Percentiles rank a stretch among this genome's conserved stretches.
These are phyloP conservation scores for Apeira syringaria DNA, from an alignment of 2,888 invertebrate species.

Conservation along the genomic window DNA sequence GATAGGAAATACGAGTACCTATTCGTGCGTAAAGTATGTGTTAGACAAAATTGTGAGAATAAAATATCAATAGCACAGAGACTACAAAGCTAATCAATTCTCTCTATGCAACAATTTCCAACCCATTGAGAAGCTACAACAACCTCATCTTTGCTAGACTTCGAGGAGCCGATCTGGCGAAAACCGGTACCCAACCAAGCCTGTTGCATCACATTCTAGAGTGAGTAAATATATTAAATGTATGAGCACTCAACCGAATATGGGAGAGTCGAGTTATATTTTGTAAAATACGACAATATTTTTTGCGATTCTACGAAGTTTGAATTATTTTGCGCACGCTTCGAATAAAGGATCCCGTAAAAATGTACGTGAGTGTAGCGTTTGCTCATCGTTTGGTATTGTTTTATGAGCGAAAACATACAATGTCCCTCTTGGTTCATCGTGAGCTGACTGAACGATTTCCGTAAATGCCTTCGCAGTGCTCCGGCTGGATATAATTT, in stretches of 20 bases:
- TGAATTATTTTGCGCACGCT: constrained; percentile 38
- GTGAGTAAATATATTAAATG: constrained; percentile 52
- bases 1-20: too few relatives aligned
- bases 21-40: constrained; percentile 3
- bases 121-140: constrained; percentile 62
- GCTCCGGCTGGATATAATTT: constrained; percentile 33
- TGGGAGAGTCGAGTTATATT: constrained; percentile 4
- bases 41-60: constrained; percentile 2
- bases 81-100: constrained; percentile 57
- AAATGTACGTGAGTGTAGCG: constrained; percentile 46
- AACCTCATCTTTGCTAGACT: constrained; percentile 65
- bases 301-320: constrained; percentile 7
- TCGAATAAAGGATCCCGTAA: constrained; percentile 41
- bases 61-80: constrained; percentile 29
- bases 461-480: constrained; percentile 35
- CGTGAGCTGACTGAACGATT: constrained; percentile 56
- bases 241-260: background rate
- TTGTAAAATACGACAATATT: constrained; percentile 1
- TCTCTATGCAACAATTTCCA: constrained; percentile 57
- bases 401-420: constrained; percentile 51
- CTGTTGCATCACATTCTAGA: constrained; percentile 59
- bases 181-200: constrained; percentile 61
- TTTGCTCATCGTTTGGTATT: constrained; percentile 43
- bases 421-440: constrained; percentile 41
- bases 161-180: constrained; percentile 64